Percentiles rank a stretch among this genome's conserved stretches.
Conservation (phyloP, 2,888 invertebrate species). For the Hirtodrosophila duncani region DNA sequence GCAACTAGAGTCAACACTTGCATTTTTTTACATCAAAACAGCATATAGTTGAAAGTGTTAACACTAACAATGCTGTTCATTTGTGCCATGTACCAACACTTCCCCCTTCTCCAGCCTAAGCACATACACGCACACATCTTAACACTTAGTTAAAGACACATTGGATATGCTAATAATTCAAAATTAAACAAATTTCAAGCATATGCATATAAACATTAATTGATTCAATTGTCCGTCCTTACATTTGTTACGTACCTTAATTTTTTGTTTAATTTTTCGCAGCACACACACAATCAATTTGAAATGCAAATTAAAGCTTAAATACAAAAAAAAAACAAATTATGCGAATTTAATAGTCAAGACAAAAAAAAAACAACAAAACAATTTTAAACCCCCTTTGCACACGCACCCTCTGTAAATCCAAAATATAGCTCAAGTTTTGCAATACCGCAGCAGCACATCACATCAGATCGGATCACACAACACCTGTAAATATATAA, state of each 20-base stretch:
- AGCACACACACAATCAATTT: conserved; percentile 23
- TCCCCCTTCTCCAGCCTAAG: no score
- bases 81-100: conserved; percentile 43
- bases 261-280: conserved; percentile 19
- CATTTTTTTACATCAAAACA: no score
- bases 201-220: conserved; percentile 22
- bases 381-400: conserved; percentile 13
- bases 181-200: conserved; percentile 7
- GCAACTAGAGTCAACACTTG: no score
- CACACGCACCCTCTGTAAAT: no score
- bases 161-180: no score
- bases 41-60: no score
- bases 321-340: conserved; percentile 26
- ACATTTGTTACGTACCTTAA: conserved; percentile 51
- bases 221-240: conserved; percentile 66
- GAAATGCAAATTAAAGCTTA: conserved; percentile 5
- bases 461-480: no score
- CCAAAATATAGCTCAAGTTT: no score
- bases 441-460: no score
- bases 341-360: conserved; percentile 57
- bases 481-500: conserved; percentile 2
- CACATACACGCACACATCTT: no score
- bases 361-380: conserved; percentile 15
- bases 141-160: conserved; percentile 34
- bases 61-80: conserved; percentile 21